Percentiles rank a stretch among this genome's conserved stretches.
phyloP scores from a whole-genome alignment of 2,888 invertebrate genomes.

The Daptonema setosum region DNA sequence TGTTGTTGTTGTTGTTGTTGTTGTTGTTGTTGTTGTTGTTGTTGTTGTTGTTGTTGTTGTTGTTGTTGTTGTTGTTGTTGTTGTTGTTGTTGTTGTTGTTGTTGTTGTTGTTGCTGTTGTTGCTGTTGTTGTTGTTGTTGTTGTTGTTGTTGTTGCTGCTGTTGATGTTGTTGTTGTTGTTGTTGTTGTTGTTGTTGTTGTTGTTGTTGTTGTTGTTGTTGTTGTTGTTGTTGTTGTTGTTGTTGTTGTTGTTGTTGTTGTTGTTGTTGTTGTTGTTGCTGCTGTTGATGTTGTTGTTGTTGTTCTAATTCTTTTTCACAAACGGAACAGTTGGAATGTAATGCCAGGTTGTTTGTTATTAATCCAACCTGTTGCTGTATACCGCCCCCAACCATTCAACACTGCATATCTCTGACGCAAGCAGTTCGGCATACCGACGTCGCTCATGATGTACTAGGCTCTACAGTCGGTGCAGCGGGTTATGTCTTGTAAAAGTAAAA shows the following conservation, averaged over 20 bases:
- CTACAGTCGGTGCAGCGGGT: no score
- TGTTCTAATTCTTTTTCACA: no score
- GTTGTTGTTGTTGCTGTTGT: background rate
- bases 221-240: background rate
- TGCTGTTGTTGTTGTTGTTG: no score
- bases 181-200: background rate
- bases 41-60: background rate
- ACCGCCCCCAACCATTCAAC: no score
- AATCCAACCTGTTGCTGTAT: no score
- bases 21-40: background rate
- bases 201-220: background rate
- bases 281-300: background rate
- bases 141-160: no score
- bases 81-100: background rate
- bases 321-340: no score
- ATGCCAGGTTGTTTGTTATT: no score
- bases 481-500: no score
- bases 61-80: background rate
- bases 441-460: no score
- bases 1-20: background rate
- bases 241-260: background rate
- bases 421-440: no score
- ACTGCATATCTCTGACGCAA: no score
- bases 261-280: background rate
- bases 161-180: background rate